Evolutionary conservation across 2,797 vertebrate genomes (phyloP), one percentile per base, ranked within the genome.

Genomic region (Clarias laeviceps): DNA sequence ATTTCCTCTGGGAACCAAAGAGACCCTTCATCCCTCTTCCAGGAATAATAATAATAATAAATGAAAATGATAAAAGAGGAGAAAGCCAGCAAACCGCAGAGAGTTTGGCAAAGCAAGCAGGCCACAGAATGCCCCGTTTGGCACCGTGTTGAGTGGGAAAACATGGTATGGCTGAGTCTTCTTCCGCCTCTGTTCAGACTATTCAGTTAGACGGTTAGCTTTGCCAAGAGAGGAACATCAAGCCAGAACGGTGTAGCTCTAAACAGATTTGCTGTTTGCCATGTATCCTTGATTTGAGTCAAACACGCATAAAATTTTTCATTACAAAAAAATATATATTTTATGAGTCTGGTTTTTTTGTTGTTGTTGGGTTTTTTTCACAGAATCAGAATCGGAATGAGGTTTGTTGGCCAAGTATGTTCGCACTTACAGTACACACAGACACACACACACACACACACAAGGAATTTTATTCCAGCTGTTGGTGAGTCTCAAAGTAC

Each of bases 31-130:
- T 59, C 24, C 32, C 68, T 84, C 79, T 82, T 91, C 88, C 90
- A 91, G 85, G 77, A 89, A 89, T 66, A 90, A 88, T 82, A 90
- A 79, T 61, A 87, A 88, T 84, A 85, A 87, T 84, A 80, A 85
- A 74, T 72, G 37, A 85, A 85, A 88, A 88, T 86, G 85, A 83
- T 89, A 84, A 85, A 89, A 85, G 88, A 80, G 84, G 50, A 50
- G 80, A 88, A 86, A 59, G 61, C 65, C 56, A 40, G 69, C 61
- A 69, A 88, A 83, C 81, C 80, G 70, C 85, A 84, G 64, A 57
- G 70, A 89, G 74, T 87, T 78, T 85, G 80, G 45, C 79, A 82
- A 82, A 87, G 70, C 87, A 89, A 85, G 82, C 78, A 88, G 64
- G 68, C 82, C 82, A 22, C 82, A 85, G 76, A 85, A 69, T 87